A percentile compares a stretch with the other conserved stretches of the same genome.
These are phyloP conservation scores for Hyposoter dolosus DNA, from an alignment of 2,888 invertebrate species.

Conservation along the genomic window DNA sequence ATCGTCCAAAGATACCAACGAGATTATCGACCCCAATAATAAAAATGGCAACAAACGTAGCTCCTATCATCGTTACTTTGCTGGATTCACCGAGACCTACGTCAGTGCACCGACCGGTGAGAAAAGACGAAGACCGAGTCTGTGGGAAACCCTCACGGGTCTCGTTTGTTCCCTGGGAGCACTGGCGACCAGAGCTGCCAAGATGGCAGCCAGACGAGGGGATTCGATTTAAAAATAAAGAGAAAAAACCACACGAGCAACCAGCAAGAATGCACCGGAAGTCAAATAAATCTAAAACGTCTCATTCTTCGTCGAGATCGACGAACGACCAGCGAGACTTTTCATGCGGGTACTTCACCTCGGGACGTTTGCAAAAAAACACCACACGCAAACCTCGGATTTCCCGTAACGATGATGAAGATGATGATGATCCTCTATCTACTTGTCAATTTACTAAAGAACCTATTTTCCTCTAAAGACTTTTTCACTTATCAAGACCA, in stretches of 20 bases:
- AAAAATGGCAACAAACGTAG: conserved; percentile 10
- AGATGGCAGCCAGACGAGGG: conserved; percentile 80
- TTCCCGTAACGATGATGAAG: conserved; percentile 13
- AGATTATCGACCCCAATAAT: conserved; percentile 31
- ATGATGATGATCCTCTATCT: conserved; percentile 75
- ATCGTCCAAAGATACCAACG: conserved; percentile 39
- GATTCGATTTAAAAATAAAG: conserved; percentile 74
- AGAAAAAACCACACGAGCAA: background rate
- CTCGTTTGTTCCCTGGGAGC: conserved; percentile 85
- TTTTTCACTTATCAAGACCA: conserved; percentile 79
- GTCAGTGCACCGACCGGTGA: conserved; percentile 54
- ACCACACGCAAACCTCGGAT: conserved; percentile 21
- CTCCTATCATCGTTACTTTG: conserved; percentile 55
- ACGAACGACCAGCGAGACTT: background rate
- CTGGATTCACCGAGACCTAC: conserved; percentile 54
- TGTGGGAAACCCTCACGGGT: conserved; percentile 85
- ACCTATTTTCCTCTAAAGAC: conserved; percentile 82
- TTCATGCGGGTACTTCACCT: background rate
- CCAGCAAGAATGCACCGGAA: background rate
- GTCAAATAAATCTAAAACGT: background rate
- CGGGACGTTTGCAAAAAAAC: background rate
- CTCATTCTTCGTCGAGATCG: background rate
- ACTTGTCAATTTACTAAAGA: conserved; percentile 83
- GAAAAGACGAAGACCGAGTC: conserved; percentile 78
- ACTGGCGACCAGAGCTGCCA: conserved; percentile 83